Percentiles rank a stretch among this genome's conserved stretches.
Conservation (phyloP, 2,797 vertebrate genomes). For the Argyrosomus regius region DNA sequence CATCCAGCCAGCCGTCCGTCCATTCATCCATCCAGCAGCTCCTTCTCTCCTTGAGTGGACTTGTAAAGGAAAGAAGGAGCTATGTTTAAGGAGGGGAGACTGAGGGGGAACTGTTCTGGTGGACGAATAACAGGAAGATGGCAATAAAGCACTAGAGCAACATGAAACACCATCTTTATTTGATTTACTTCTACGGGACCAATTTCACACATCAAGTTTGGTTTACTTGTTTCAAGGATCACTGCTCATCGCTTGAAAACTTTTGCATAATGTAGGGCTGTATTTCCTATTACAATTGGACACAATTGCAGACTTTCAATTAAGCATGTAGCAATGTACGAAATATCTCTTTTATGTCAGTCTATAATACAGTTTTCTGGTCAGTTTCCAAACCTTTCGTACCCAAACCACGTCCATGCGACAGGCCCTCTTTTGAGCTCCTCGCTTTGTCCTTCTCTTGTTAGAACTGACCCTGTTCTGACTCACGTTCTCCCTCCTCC, state of each 20-base stretch:
- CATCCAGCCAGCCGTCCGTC: not conserved
- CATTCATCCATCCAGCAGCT: conserved; percentile 2
- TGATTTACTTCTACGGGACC: not conserved
- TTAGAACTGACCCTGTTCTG: too few species aligned
- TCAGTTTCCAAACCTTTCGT: too few species aligned
- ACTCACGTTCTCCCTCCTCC: too few species aligned
- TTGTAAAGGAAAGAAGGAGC: not conserved
- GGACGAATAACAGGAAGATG: not conserved
- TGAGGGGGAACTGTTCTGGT: not conserved
- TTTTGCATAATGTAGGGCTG: not conserved
- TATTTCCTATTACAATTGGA: too few species aligned
- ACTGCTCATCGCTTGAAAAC: not conserved
- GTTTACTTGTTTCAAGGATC: not conserved
- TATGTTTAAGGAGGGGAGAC: not conserved
- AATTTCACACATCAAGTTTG: not conserved
- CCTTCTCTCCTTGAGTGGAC: not conserved
- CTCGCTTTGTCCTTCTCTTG: too few species aligned
- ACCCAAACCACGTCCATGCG: too few species aligned
- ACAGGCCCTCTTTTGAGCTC: too few species aligned
- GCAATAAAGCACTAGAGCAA: not conserved
- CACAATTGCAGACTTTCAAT: too few species aligned
- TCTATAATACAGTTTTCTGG: too few species aligned
- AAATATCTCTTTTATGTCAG: too few species aligned
- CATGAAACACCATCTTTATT: not conserved
- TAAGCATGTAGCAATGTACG: too few species aligned